Conservation (phyloP, 2,888 invertebrate species). For the Sepioteuthis lessoniana region DNA sequence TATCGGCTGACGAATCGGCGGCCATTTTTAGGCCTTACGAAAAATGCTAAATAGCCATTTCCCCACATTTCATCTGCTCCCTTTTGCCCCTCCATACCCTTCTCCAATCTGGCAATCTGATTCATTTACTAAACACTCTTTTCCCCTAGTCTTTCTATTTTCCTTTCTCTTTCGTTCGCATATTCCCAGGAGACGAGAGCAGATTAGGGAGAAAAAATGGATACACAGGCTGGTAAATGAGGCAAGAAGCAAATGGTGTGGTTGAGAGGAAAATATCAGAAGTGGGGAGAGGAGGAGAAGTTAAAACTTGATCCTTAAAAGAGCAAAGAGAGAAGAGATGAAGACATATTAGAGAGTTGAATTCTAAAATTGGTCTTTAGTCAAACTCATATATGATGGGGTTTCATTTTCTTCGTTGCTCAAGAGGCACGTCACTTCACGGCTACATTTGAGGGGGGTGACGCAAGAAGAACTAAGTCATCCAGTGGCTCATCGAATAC, state of each 20-base stretch:
- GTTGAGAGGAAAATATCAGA: not conserved
- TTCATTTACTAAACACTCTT: not conserved
- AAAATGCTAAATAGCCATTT: not conserved
- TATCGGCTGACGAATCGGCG: conserved; percentile 26
- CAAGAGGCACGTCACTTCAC: not conserved
- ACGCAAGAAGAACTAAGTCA: too few species aligned
- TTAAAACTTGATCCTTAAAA: too few species aligned
- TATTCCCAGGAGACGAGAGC: not conserved
- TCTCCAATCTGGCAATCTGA: not conserved
- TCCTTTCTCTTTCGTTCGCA: not conserved
- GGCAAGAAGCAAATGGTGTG: not conserved
- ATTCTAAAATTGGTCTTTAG: not conserved
- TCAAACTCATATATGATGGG: not conserved
- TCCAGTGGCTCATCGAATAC: too few species aligned
- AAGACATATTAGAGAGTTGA: not conserved
- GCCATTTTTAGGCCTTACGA: conserved; percentile 38
- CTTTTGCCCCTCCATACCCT: not conserved
- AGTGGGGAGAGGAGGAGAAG: too few species aligned
- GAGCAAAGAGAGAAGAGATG: not conserved
- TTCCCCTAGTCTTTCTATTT: not conserved
- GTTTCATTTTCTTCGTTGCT: not conserved
- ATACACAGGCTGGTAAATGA: conserved; percentile 33
- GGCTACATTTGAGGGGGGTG: too few species aligned
- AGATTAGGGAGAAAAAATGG: conserved; percentile 1
- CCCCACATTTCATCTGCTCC: not conserved